Base-by-base conservation (phyloP, 2,888 invertebrate species). In the Lordiphosa andalusiaca region DNA sequence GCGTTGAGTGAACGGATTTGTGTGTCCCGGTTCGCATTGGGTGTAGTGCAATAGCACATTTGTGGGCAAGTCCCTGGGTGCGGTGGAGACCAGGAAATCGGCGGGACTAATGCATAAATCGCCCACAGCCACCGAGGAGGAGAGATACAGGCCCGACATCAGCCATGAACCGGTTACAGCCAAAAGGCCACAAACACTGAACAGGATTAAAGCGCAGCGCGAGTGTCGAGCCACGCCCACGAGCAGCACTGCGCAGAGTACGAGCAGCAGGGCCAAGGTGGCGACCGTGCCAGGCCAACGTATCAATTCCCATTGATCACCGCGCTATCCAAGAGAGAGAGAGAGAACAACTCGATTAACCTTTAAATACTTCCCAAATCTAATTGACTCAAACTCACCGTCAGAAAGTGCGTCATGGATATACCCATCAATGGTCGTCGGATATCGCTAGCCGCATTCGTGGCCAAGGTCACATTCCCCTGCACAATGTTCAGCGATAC, bases 271-370 rank as follows among this genome's bases (percentile, higher is more conserved):
- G 86, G 96, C 95, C 89, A 96, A 92, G 59, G 96, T 93, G 59
- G 94, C 95, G 93, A 97, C 96, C 60, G 97, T 97, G 71, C 95
- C 93, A 39, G 96, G 95, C 97, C 97, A 97, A 86, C 95, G 92
- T 69, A 92, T 91, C 71, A 93, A 91, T 89, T 95, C 95, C 91
- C 93, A 92, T 89, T 92, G 92, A 90, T 94, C 94, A 40, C 92
- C 93, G 40, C 93, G 91, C 94, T 94, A 30, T 88, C 1, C 85
- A 81, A 64, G 6, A 5, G 55, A 47, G 4, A 64, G 6, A 5
- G 55, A 47, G 4, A 36, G 9, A 36, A 10, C 3, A 30, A 3
- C 10, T 7, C 12, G 21, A 35, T 33, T 9, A 10, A 35, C 16
- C 16, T 16, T 30, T 7, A 6, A 23, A 1, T 39, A 33, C 7